Conservation (phyloP, 2,113 vertebrate species). For the Epinephelus moara region DNA sequence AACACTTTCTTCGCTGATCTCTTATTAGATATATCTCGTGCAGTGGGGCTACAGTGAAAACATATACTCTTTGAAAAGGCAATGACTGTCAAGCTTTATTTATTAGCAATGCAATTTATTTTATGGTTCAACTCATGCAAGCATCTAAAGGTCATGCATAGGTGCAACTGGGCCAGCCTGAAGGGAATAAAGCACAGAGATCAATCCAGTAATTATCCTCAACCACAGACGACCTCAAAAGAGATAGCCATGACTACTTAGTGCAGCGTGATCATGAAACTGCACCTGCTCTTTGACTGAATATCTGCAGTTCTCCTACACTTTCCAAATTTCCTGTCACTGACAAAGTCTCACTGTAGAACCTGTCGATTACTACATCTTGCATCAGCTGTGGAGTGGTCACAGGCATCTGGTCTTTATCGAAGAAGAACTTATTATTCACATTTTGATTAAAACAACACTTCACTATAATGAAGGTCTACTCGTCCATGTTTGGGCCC, state of each 20-base stretch:
- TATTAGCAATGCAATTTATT: slow-evolving; percentile 75
- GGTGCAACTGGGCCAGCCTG: slow-evolving; percentile 52
- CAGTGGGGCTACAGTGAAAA: slow-evolving; percentile 65
- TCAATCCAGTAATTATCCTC: slow-evolving; percentile 13
- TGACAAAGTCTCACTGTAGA: not conserved
- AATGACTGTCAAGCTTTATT: slow-evolving; percentile 75
- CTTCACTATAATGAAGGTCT: not conserved
- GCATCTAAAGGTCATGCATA: slow-evolving; percentile 66
- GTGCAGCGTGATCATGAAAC: slow-evolving; percentile 19
- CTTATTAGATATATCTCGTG: slow-evolving; percentile 56
- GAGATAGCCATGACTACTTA: slow-evolving; percentile 4
- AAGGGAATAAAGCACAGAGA: slow-evolving; percentile 35
- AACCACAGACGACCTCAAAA: slow-evolving; percentile 17
- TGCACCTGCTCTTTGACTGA: slow-evolving; percentile 14
- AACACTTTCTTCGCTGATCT: slow-evolving; percentile 24
- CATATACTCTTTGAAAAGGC: slow-evolving; percentile 71
- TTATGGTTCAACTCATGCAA: slow-evolving; percentile 72
- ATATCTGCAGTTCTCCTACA: slow-evolving; percentile 3
- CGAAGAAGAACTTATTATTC: not conserved
- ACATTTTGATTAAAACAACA: not conserved
- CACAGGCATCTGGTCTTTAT: not conserved
- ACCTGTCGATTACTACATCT: not conserved
- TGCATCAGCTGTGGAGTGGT: not conserved
- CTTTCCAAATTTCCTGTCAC: not conserved
- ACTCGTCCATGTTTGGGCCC: not conserved